Evolutionary conservation across 2,888 invertebrate species (phyloP).

Genomic region (Andrena trimmerana): DNA sequence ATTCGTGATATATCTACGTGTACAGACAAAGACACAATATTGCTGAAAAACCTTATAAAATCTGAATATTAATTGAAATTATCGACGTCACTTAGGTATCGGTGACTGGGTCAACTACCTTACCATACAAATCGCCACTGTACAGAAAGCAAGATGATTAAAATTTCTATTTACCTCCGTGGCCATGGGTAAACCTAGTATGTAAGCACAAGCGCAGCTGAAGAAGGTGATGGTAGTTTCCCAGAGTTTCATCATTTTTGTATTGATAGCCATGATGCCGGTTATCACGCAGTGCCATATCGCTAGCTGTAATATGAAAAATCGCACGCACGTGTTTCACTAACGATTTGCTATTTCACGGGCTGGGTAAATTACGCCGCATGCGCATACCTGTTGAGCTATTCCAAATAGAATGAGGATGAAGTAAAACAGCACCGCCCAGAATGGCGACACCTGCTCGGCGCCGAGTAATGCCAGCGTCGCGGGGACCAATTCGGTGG

Average conservation of each 20-base stretch:
- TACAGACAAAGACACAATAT: too few species aligned
- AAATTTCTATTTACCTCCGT: conserved; percentile 90
- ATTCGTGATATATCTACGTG: too few species aligned
- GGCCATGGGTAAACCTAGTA: conserved; percentile 92
- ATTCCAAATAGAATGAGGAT: conserved; percentile 94
- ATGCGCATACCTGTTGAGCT: conserved; percentile 90
- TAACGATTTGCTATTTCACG: too few species aligned
- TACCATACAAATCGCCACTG: too few species aligned
- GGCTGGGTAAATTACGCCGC: not conserved
- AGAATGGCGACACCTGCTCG: conserved; percentile 92
- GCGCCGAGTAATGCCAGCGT: conserved; percentile 92
- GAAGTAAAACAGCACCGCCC: conserved; percentile 95
- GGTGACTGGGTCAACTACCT: too few species aligned
- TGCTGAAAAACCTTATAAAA: too few species aligned
- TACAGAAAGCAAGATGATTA: not conserved
- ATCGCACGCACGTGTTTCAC: not conserved
- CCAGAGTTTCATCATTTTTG: conserved; percentile 91
- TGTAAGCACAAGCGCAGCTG: conserved; percentile 93
- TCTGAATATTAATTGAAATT: too few species aligned
- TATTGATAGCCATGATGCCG: conserved; percentile 92
- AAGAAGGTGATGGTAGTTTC: conserved; percentile 94
- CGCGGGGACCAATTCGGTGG: conserved; percentile 96
- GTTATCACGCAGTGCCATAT: conserved; percentile 97
- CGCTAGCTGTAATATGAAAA: conserved; percentile 87
- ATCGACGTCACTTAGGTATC: too few species aligned